Percentiles rank a stretch among this genome's conserved stretches.
Evolutionary conservation across 1,140 invertebrate genomes (phyloP).

Genomic region (Magallana gigas): DNA sequence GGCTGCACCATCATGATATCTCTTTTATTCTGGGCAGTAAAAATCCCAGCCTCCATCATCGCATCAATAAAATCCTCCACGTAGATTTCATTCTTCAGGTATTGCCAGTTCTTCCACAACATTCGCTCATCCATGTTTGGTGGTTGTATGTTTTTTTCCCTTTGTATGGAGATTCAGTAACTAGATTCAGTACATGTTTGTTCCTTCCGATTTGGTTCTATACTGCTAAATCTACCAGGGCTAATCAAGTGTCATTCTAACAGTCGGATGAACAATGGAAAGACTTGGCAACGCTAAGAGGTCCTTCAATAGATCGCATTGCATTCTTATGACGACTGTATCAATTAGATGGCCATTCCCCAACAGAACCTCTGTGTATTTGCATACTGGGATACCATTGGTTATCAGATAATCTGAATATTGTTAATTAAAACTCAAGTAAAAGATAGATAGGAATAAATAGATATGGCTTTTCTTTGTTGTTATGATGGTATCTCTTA

Average conservation of each 20-base stretch:
- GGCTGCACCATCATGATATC: constrained; percentile 52
- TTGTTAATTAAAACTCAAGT: constrained; percentile 13
- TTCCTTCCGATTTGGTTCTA: neutral
- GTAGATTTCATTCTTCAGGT: constrained; percentile 54
- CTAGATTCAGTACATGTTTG: constrained; percentile 15
- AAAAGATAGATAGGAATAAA: neutral
- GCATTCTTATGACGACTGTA: neutral
- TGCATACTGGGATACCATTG: neutral
- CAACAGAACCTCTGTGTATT: neutral
- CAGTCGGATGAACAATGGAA: neutral
- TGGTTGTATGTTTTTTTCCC: neutral
- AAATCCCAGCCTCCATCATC: constrained; percentile 49
- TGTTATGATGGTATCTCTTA: constrained; percentile 13
- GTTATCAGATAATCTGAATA: neutral
- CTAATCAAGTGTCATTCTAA: neutral
- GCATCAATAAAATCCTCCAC: constrained; percentile 54
- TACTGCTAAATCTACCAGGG: neutral
- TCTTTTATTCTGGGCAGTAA: constrained; percentile 33
- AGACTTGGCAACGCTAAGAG: neutral
- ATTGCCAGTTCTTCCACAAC: constrained; percentile 56
- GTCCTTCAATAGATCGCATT: neutral
- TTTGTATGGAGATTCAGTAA: constrained; percentile 17
- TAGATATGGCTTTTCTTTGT: neutral
- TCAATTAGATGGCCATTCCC: neutral
- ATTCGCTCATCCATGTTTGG: constrained; percentile 50